These are phyloP conservation scores for Himantopus leucocephalus DNA, from an alignment of 2,113 vertebrate species.

Conservation along the genomic window DNA sequence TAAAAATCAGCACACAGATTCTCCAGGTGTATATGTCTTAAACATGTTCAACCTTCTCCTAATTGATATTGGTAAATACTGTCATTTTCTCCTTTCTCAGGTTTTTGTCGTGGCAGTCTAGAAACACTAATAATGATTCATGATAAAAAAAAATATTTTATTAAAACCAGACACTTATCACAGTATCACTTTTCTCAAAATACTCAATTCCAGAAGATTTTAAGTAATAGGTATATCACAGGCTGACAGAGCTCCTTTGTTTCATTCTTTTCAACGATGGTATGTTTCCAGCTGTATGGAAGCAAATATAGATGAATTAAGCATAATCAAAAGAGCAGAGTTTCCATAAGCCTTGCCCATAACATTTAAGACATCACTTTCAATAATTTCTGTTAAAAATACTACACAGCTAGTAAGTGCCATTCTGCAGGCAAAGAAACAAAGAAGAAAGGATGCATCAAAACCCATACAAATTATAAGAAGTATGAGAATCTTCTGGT, in stretches of 20 bases:
- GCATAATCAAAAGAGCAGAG: not conserved
- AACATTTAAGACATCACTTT: not conserved
- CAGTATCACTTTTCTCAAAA: not conserved
- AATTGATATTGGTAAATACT: not conserved
- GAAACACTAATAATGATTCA: not conserved
- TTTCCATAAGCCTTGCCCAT: not conserved
- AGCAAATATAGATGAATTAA: not conserved
- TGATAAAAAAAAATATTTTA: not conserved
- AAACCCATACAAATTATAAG: not conserved
- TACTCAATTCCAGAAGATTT: not conserved
- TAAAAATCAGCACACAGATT: not conserved
- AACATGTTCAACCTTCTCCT: not conserved
- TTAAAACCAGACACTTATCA: not conserved
- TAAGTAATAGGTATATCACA: not conserved
- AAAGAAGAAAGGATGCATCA: not conserved
- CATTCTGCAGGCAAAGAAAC: not conserved
- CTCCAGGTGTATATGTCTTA: not conserved
- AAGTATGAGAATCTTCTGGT: not conserved
- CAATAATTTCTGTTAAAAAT: no score
- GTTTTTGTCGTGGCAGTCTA: not conserved
- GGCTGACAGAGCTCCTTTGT: not conserved
- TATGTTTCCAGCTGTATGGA: not conserved
- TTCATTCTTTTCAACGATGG: not conserved
- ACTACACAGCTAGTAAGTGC: no score
- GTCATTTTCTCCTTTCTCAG: not conserved